A percentile compares a stretch with the other conserved stretches of the same genome.
phyloP scores from a whole-genome alignment of 2,113 vertebrate genomes.

The Phycodurus eques region DNA sequence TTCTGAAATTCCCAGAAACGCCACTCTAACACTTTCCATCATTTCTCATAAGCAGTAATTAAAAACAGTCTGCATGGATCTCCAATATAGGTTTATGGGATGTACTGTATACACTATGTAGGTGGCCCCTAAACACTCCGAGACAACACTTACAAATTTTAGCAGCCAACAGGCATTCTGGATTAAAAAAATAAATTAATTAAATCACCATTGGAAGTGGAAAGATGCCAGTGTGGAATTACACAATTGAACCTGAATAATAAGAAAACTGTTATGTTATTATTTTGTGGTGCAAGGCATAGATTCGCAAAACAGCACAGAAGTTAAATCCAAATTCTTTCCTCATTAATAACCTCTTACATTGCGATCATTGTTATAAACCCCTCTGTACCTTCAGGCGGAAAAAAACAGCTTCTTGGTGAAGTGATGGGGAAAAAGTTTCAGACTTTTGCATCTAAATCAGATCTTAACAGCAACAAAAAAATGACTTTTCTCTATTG shows the following conservation, averaged over 20 bases:
- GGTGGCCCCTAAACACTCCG: conserved; percentile 36
- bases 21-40: conserved; percentile 46
- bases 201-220: conserved; percentile 24
- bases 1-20: conserved; percentile 23
- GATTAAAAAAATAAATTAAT: conserved; percentile 8
- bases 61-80: conserved; percentile 44
- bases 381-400: conserved; percentile 19
- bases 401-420: background rate
- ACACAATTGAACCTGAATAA: conserved; percentile 4
- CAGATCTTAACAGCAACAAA: background rate
- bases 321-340: conserved; percentile 24
- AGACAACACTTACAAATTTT: conserved; percentile 37
- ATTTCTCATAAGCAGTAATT: conserved; percentile 55
- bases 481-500: background rate
- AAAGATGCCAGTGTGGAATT: conserved; percentile 27
- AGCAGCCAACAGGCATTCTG: conserved; percentile 10
- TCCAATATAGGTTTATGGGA: conserved; percentile 18
- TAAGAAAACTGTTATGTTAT: conserved; percentile 31
- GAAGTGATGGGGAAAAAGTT: conserved; percentile 21
- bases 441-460: conserved; percentile 12
- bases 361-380: conserved; percentile 28
- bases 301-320: conserved; percentile 12
- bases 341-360: conserved; percentile 20
- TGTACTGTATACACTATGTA: conserved; percentile 32
- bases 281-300: conserved; percentile 31